phyloP scores from a whole-genome alignment of 2,113 vertebrate genomes.

The Lynx canadensis region DNA sequence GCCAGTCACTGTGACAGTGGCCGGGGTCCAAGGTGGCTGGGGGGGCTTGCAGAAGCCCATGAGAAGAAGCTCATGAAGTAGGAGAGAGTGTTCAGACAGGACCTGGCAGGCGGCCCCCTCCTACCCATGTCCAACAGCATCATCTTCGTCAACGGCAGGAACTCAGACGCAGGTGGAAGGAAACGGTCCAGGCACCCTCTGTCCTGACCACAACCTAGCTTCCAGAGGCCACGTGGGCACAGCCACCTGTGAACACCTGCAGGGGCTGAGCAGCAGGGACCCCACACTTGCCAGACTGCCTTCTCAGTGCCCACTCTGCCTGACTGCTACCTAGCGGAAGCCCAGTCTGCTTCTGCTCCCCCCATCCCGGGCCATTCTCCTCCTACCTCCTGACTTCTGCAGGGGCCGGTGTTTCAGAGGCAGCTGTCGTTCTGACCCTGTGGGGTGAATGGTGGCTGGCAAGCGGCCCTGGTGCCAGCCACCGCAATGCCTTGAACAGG shows the following conservation, averaged over 20 bases:
- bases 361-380: rapidly evolving
- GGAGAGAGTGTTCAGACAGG: not conserved
- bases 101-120: not conserved
- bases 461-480: not conserved
- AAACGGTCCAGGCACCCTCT: not conserved
- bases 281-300: not conserved
- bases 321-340: not conserved
- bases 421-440: not conserved
- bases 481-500: too few relatives aligned
- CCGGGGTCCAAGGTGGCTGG: too few relatives aligned
- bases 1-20: not conserved
- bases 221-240: not conserved
- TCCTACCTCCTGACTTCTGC: not conserved
- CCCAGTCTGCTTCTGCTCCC: too few relatives aligned
- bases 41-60: not conserved
- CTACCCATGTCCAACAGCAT: not conserved
- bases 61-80: not conserved
- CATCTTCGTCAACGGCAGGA: not conserved
- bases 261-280: not conserved
- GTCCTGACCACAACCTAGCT: not conserved
- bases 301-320: not conserved
- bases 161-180: not conserved
- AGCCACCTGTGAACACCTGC: rapidly evolving
- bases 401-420: too few relatives aligned
- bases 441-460: not conserved